Conservation (phyloP, 2,888 invertebrate genomes). For the Ophioninae sp. region DNA sequence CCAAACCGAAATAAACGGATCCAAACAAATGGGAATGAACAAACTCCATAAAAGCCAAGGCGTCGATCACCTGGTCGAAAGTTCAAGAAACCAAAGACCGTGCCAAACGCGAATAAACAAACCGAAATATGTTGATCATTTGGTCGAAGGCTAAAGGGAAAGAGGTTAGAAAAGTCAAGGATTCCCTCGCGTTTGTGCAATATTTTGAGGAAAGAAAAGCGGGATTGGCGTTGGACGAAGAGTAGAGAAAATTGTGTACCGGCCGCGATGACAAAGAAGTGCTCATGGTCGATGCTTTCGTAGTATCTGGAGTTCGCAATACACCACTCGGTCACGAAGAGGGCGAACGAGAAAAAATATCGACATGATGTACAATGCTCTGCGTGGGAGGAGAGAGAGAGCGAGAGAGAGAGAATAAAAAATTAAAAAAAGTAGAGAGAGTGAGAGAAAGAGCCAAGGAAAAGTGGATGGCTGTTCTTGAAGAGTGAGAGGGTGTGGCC, state of each 20-base stretch:
- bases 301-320: conserved; percentile 64
- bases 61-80: too few relatives aligned
- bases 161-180: too few relatives aligned
- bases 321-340: conserved; percentile 70
- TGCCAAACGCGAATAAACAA: too few relatives aligned
- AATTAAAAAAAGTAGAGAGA: background rate
- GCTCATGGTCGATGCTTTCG: conserved; percentile 48
- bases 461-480: conserved; percentile 46
- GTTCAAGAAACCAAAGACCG: too few relatives aligned
- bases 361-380: conserved; percentile 13
- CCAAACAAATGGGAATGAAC: too few relatives aligned
- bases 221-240: conserved; percentile 4
- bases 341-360: conserved; percentile 26
- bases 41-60: too few relatives aligned
- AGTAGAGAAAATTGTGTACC: conserved; percentile 43
- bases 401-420: background rate
- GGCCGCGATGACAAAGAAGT: conserved; percentile 52
- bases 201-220: background rate
- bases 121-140: too few relatives aligned
- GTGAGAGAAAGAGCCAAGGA: conserved; percentile 6
- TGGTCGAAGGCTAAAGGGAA: too few relatives aligned
- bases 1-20: too few relatives aligned
- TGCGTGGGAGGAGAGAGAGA: background rate
- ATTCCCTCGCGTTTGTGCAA: too few relatives aligned
- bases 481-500: conserved; percentile 66